Evolutionary conservation across 2,888 invertebrate species (phyloP), one percentile per base, ranked within the genome.

Genomic region (Himalopsyche tibetana): DNA sequence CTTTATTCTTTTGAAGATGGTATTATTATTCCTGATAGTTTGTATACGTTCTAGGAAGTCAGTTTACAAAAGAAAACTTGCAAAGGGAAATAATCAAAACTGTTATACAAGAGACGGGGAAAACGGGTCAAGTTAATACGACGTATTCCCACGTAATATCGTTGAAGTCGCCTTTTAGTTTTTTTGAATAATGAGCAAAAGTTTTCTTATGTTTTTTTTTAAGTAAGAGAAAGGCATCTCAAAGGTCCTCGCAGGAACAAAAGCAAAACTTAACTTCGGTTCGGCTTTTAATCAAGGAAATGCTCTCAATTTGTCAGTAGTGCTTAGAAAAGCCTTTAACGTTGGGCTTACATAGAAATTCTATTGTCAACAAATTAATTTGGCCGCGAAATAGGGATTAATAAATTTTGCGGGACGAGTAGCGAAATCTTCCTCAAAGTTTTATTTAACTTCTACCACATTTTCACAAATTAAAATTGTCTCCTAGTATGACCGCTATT

Each of bases 1-100:
- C 63, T 3, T 63, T 28, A 63, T 63, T 63, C 19, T 15, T 63
- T 63, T 63, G 63, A 63, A n/a, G 19, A n/a, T 63, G 28, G 19
- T 63, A 63, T 63, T 63, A 56, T 56, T 51, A 51, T 51, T 51
- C 15, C 15, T 51, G 51, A 51, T 51, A 51, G 51, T 51, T 28
- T 28, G 63, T 63, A 63, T n/a, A 15, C 63, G 9, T 63, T 63
- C 63, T 19, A 8, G 19, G 63, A 63, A 63, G 63, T 28, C 63
- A 63, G n/a, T 19, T 63, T 63, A 63, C 63, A 63, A 63, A 63
- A 63, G 63, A 63, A 63, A 63, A 63, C 63, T 63, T 63, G 63
- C 63, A 19, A 63, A 63, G 8, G 28, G 28, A 28, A 63, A n/a
- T n/a, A 63, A 19, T 63, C 63, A n/a, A 28, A 63, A 63, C 63